A percentile compares a stretch with the other conserved stretches of the same genome.
Evolutionary conservation across 1,140 invertebrate genomes (phyloP).

Genomic region (Eumeta japonica): DNA sequence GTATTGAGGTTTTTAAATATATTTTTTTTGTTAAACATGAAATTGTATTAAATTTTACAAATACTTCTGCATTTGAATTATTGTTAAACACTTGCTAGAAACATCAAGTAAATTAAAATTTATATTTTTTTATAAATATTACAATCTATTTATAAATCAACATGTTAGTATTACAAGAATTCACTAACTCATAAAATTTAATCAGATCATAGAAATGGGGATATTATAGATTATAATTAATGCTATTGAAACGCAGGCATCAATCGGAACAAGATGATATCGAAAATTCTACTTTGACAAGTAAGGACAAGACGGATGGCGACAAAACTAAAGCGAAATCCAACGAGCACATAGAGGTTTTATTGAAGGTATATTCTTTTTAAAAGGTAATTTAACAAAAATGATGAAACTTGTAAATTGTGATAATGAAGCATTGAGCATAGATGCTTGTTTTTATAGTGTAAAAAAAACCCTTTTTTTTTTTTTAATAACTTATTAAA

Average conservation of each 20-base stretch:
- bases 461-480: too few relatives aligned
- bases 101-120: too few relatives aligned
- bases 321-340: slow-evolving; percentile 35
- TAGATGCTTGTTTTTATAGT: too few relatives aligned
- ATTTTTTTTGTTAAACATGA: too few relatives aligned
- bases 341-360: slow-evolving; percentile 46
- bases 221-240: slow-evolving; percentile 1
- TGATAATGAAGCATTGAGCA: too few relatives aligned
- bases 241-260: slow-evolving; percentile 11
- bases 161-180: too few relatives aligned
- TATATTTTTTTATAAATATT: slow-evolving; percentile 5
- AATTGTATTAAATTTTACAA: too few relatives aligned
- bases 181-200: not conserved
- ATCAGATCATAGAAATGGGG: not conserved
- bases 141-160: too few relatives aligned
- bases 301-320: slow-evolving; percentile 34
- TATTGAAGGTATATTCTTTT: slow-evolving; percentile 37
- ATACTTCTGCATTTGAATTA: too few relatives aligned
- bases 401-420: not conserved
- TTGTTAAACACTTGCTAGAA: too few relatives aligned
- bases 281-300: slow-evolving; percentile 14
- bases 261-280: slow-evolving; percentile 27
- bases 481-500: too few relatives aligned
- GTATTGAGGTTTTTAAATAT: too few relatives aligned
- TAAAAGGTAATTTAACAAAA: not conserved